A percentile compares a stretch with the other conserved stretches of the same genome.
Conservation (phyloP, 2,888 invertebrate species). For the Diplazon laetatorius region DNA sequence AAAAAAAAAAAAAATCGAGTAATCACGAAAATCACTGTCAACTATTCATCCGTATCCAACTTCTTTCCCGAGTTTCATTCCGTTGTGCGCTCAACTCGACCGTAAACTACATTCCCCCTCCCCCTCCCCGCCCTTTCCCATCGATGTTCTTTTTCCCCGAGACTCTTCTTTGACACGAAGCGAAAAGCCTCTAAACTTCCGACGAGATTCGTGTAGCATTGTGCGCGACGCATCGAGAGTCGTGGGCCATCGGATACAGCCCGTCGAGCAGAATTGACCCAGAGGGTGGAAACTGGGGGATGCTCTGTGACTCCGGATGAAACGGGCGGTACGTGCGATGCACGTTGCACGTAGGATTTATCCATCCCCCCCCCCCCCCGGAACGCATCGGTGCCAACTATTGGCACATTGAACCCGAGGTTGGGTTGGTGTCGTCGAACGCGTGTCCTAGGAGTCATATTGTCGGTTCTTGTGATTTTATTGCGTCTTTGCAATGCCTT, state of each 20-base stretch:
- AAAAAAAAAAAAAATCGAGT: background rate
- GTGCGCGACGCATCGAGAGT: constrained; percentile 3
- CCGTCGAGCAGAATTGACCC: constrained; percentile 63
- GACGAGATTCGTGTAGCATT: constrained; percentile 24
- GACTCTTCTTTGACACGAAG: background rate
- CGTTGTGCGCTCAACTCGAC: background rate
- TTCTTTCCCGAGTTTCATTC: background rate
- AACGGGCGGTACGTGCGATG: constrained; percentile 33
- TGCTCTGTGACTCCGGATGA: constrained; percentile 37
- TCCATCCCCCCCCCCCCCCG: no score
- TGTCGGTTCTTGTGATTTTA: constrained; percentile 75
- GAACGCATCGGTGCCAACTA: no score
- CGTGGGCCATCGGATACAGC: constrained; percentile 8
- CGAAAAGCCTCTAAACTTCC: no score
- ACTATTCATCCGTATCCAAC: background rate
- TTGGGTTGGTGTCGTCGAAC: constrained; percentile 37
- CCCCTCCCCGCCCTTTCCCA: no score
- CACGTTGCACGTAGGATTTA: constrained; percentile 27
- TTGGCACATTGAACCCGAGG: no score
- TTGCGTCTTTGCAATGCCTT: constrained; percentile 77
- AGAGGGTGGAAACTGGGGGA: constrained; percentile 22
- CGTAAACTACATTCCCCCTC: constrained; percentile 30
- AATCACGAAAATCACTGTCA: constrained; percentile 13
- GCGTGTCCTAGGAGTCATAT: constrained; percentile 60
- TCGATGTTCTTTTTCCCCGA: constrained; percentile 46